Percentiles rank a stretch among this genome's conserved stretches.
Conservation (phyloP, 2,113 vertebrate species). For the Clarias gariepinus region DNA sequence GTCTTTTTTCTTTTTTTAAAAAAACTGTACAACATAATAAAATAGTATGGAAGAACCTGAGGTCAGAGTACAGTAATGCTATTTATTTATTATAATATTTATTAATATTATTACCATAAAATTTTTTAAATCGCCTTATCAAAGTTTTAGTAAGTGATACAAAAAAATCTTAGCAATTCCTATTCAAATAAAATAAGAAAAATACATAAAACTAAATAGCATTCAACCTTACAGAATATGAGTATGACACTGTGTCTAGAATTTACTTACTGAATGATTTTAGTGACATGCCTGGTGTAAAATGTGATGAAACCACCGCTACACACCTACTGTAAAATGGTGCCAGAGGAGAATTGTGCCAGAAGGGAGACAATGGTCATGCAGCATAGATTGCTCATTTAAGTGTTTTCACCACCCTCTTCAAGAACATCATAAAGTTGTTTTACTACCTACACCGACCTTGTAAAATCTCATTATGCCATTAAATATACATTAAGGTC, state of each 20-base stretch:
- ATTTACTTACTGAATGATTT: background rate
- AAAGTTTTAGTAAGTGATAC: background rate
- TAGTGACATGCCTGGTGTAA: background rate
- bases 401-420: conserved; percentile 55
- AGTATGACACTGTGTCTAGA: background rate
- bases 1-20: background rate
- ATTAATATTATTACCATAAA: no score
- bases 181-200: background rate
- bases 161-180: background rate
- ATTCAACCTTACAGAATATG: background rate
- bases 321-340: background rate
- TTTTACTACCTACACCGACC: conserved; percentile 48
- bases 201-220: background rate
- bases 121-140: background rate
- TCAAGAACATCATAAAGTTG: conserved; percentile 40
- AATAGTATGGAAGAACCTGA: background rate
- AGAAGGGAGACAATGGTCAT: background rate
- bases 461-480: conserved; percentile 49
- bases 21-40: background rate
- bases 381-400: conserved; percentile 46
- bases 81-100: no score
- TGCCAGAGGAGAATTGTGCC: background rate
- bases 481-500: conserved; percentile 50
- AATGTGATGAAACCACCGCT: background rate
- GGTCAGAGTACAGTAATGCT: background rate